These are phyloP conservation scores for Platypus cylindrus DNA, from an alignment of 2,888 invertebrate genomes.

Conservation along the genomic window DNA sequence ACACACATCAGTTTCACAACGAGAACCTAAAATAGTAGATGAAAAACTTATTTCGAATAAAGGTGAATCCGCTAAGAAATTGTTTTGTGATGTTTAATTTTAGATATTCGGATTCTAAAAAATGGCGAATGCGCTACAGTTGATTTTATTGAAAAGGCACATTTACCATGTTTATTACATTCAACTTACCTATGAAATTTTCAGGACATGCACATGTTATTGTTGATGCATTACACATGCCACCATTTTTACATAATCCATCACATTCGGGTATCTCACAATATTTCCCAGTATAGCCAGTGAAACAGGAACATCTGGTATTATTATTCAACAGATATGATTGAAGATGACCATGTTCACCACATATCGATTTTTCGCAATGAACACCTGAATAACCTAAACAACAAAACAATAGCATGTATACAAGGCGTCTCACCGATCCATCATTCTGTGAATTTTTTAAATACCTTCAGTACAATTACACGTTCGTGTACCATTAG, in stretches of 20 bases:
- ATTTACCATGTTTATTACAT: too few species aligned
- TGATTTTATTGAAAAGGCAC: too few species aligned
- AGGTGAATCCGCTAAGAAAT: background rate
- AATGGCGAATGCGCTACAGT: too few species aligned
- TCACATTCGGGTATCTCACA: conserved; percentile 49
- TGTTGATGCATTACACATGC: conserved; percentile 32
- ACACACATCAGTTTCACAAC: conserved; percentile 40
- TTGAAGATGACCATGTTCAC: conserved; percentile 19
- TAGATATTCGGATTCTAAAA: background rate
- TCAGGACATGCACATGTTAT: conserved; percentile 12
- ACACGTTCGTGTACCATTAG: conserved; percentile 37
- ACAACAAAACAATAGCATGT: too few species aligned
- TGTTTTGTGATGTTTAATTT: background rate
- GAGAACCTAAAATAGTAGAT: conserved; percentile 3
- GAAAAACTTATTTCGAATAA: too few species aligned
- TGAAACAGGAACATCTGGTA: conserved; percentile 28
- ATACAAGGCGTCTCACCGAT: too few species aligned
- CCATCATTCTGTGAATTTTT: too few species aligned
- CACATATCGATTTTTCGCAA: conserved; percentile 37
- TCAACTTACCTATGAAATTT: conserved; percentile 5
- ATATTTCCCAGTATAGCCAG: conserved; percentile 42
- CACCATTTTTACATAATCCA: conserved; percentile 47
- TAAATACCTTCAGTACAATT: conserved; percentile 13
- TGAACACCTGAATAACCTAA: conserved; percentile 38
- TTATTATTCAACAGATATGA: conserved; percentile 12